Evolutionary conservation across 2,888 invertebrate genomes (phyloP).

Genomic region (Carpatolechia fugitivella): DNA sequence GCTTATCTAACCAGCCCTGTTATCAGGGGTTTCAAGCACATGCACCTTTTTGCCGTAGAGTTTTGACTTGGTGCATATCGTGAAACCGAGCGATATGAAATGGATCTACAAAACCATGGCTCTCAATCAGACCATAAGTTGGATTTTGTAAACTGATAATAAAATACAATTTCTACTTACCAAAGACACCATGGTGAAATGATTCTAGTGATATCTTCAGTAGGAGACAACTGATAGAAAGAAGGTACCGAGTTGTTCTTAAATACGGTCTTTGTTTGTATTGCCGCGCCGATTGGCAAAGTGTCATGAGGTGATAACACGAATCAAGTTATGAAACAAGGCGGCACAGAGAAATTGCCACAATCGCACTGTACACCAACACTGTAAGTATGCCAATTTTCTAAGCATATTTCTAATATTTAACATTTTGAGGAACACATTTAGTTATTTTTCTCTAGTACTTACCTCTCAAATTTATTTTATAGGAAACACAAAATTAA

Average conservation of each 20-base stretch:
- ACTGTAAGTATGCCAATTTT: not conserved
- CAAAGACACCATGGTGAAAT: conserved; percentile 46
- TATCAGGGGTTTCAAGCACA: too few relatives aligned
- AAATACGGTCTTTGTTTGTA: conserved; percentile 63
- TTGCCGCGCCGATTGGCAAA: conserved; percentile 54
- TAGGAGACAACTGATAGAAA: conserved; percentile 37
- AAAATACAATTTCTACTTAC: conserved; percentile 44
- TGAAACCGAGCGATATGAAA: too few relatives aligned
- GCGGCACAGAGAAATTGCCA: not conserved
- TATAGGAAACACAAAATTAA: too few relatives aligned
- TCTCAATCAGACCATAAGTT: too few relatives aligned
- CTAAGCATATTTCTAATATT: not conserved
- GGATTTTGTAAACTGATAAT: too few relatives aligned
- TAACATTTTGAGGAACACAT: too few relatives aligned
- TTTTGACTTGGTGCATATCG: too few relatives aligned
- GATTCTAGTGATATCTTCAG: not conserved
- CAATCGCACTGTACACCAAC: not conserved
- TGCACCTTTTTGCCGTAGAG: too few relatives aligned
- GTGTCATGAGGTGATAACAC: conserved; percentile 61
- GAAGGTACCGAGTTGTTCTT: conserved; percentile 40
- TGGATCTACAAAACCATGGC: too few relatives aligned
- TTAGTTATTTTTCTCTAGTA: too few relatives aligned
- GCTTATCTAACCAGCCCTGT: too few relatives aligned
- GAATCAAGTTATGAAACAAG: conserved; percentile 46
- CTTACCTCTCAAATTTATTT: too few relatives aligned